A percentile compares a stretch with the other conserved stretches of the same genome.
These are phyloP conservation scores for Myopa tessellatipennis DNA, from an alignment of 2,888 invertebrate species.

Conservation along the genomic window DNA sequence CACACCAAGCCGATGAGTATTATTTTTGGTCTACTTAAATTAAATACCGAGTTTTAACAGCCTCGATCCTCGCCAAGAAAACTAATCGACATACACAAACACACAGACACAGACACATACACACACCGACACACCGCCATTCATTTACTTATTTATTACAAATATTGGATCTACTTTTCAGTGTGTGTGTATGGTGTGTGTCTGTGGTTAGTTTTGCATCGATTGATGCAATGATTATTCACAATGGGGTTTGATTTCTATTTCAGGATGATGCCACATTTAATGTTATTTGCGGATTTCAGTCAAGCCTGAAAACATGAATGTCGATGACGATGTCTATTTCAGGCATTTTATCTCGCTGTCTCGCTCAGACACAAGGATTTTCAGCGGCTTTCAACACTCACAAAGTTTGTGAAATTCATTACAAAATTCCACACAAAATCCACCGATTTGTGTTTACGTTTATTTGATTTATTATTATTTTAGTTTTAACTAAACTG, in stretches of 20 bases:
- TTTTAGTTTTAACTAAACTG: background rate
- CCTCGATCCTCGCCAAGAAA: background rate
- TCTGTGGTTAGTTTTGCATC: background rate
- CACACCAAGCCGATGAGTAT: no score
- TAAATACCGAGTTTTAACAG: no score
- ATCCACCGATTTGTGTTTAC: no score
- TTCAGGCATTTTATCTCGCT: no score
- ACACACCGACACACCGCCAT: background rate
- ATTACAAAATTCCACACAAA: no score
- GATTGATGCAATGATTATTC: background rate
- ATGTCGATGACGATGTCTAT: no score
- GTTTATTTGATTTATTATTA: no score
- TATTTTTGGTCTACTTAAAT: background rate
- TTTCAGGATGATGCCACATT: background rate
- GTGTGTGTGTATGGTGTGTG: slow-evolving; percentile 7
- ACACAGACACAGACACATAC: background rate
- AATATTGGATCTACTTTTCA: background rate
- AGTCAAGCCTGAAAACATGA: background rate
- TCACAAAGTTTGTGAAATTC: background rate
- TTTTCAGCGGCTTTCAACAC: background rate
- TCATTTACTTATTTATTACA: background rate
- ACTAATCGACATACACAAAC: background rate
- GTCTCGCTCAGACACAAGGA: background rate
- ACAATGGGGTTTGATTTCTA: slow-evolving; percentile 2
- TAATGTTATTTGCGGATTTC: background rate